A percentile compares a stretch with the other conserved stretches of the same genome.
phyloP scores from a whole-genome alignment of 2,113 vertebrate genomes.

The Candoia aspera region DNA sequence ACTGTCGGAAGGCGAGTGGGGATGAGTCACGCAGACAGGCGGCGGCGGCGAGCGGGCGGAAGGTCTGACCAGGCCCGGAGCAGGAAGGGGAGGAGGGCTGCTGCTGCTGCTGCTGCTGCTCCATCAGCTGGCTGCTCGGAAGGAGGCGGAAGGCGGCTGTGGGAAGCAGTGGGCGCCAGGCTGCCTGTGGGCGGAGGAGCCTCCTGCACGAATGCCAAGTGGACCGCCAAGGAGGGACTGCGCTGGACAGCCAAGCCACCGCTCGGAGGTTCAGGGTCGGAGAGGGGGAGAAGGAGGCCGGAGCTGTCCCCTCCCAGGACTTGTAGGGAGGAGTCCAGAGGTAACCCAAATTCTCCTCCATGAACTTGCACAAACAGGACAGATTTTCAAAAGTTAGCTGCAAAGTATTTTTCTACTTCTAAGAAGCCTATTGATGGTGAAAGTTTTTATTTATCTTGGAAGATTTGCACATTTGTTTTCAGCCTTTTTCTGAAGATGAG shows the following conservation, averaged over 20 bases:
- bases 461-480: neutral
- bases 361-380: neutral
- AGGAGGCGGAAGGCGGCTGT: neutral
- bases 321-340: neutral
- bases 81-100: neutral
- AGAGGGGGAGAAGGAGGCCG: neutral
- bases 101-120: neutral
- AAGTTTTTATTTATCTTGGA: neutral
- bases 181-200: neutral
- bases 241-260: neutral
- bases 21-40: constrained; percentile 23
- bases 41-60: neutral
- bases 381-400: no score
- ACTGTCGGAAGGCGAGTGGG: neutral
- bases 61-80: neutral
- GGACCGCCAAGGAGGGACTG: neutral
- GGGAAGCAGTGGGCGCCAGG: neutral
- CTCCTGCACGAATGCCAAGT: neutral
- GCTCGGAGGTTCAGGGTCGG: neutral
- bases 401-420: neutral
- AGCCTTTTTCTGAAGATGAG: neutral
- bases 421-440: neutral
- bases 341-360: neutral
- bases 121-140: neutral
- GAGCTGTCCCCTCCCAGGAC: neutral